A percentile compares a stretch with the other conserved stretches of the same genome.
phyloP scores from a whole-genome alignment of 2,888 invertebrate genomes.

The Zhuqinia jingwanae region DNA sequence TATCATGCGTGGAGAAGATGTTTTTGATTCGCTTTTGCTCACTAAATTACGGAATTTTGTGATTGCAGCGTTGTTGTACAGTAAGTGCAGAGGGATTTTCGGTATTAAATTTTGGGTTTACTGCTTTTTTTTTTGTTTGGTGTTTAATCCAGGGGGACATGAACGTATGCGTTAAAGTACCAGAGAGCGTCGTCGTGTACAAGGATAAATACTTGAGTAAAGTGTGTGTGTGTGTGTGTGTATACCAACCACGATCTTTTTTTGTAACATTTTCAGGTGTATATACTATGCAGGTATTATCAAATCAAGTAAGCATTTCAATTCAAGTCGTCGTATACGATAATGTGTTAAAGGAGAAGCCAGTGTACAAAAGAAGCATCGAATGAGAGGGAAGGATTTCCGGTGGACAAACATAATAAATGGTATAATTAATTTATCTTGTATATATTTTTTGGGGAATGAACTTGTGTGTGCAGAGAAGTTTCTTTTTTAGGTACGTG shows the following conservation, averaged over 20 bases:
- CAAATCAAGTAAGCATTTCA: background rate
- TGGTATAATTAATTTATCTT: conserved; percentile 76
- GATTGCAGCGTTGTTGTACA: background rate
- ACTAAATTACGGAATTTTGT: background rate
- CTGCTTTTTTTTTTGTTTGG: background rate
- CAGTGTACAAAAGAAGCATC: background rate
- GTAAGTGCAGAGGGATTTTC: background rate
- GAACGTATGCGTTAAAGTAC: no score
- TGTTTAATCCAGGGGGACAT: no score
- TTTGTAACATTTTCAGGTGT: no score
- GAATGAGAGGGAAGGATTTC: conserved; percentile 72
- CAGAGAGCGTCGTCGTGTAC: no score
- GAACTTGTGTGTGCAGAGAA: background rate
- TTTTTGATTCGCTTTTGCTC: background rate
- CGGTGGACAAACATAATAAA: conserved; percentile 77
- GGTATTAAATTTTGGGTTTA: background rate
- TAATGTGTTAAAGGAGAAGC: background rate
- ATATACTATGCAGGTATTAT: background rate
- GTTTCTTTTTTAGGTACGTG: no score
- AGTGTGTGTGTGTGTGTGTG: no score
- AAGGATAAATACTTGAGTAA: no score
- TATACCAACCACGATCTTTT: no score
- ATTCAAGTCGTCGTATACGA: background rate
- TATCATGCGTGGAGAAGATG: background rate
- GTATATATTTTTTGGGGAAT: conserved; percentile 61